Percentiles rank a stretch among this genome's conserved stretches.
Conservation (phyloP, 2,888 invertebrate species). For the Herminia tarsipennalis region DNA sequence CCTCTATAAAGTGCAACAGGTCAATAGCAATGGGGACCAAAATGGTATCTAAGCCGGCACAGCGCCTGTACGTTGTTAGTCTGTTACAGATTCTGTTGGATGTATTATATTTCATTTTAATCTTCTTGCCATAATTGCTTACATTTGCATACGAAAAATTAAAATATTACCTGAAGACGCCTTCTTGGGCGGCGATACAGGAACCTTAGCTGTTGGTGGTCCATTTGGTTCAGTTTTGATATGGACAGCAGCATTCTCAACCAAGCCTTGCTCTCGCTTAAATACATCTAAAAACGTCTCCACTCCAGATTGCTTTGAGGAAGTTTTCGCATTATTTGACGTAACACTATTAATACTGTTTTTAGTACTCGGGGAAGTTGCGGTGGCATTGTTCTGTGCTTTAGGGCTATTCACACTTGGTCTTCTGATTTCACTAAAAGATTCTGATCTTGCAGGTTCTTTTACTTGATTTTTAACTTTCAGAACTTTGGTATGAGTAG, state of each 20-base stretch:
- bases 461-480: conserved; percentile 64
- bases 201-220: conserved; percentile 47
- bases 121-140: too few relatives aligned
- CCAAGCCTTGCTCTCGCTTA: conserved; percentile 76
- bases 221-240: conserved; percentile 62
- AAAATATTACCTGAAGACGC: conserved; percentile 54
- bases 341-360: conserved; percentile 75
- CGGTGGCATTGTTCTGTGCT: conserved; percentile 47
- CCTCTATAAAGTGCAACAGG: too few relatives aligned
- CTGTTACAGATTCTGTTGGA: too few relatives aligned
- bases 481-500: conserved; percentile 66
- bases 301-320: conserved; percentile 50
- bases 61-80: too few relatives aligned
- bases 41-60: too few relatives aligned
- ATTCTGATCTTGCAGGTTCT: conserved; percentile 52
- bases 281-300: conserved; percentile 82
- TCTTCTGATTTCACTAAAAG: conserved; percentile 51
- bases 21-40: too few relatives aligned
- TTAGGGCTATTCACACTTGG: conserved; percentile 63
- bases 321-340: conserved; percentile 54
- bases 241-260: conserved; percentile 49
- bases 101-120: too few relatives aligned
- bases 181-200: conserved; percentile 64
- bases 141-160: not conserved
- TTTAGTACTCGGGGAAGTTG: conserved; percentile 55